Evolutionary conservation across 2,113 vertebrate genomes (phyloP).

Genomic region (Indri indri): DNA sequence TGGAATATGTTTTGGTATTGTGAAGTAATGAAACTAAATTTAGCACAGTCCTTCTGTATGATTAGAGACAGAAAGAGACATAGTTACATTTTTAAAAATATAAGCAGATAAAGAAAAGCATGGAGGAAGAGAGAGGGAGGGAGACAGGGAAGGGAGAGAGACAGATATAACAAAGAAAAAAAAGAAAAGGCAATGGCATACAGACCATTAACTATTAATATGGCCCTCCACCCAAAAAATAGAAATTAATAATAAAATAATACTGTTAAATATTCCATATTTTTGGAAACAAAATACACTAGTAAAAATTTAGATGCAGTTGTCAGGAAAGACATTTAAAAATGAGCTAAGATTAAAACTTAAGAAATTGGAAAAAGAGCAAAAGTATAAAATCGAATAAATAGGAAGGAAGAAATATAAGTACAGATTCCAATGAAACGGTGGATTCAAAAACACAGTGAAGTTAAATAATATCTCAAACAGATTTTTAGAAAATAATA

Average conservation of each 20-base stretch:
- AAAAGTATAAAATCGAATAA: not conserved
- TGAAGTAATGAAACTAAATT: slow-evolving; percentile 62
- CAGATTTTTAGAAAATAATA: not conserved
- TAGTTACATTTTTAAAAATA: slow-evolving; percentile 29
- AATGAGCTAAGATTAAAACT: not conserved
- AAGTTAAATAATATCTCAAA: not conserved
- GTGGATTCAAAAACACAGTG: not conserved
- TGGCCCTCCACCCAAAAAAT: not conserved
- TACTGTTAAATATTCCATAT: not conserved
- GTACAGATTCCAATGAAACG: not conserved
- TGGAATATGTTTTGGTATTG: slow-evolving; percentile 38
- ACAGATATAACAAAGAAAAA: not conserved
- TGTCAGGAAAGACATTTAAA: not conserved
- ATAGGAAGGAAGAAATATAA: not conserved
- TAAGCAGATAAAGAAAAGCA: not conserved
- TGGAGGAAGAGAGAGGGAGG: not conserved
- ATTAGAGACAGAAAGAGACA: slow-evolving; percentile 40
- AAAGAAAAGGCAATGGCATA: not conserved
- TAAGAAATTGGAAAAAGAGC: not conserved
- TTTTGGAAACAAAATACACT: not conserved
- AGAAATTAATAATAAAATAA: not conserved
- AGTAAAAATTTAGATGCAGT: not conserved
- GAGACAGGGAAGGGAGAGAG: no score
- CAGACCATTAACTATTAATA: not conserved
- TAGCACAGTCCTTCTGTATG: slow-evolving; percentile 62